Evolutionary conservation across 1,140 invertebrate genomes (phyloP), one percentile per base, ranked within the genome.

Genomic region (Laupala kohalensis): DNA sequence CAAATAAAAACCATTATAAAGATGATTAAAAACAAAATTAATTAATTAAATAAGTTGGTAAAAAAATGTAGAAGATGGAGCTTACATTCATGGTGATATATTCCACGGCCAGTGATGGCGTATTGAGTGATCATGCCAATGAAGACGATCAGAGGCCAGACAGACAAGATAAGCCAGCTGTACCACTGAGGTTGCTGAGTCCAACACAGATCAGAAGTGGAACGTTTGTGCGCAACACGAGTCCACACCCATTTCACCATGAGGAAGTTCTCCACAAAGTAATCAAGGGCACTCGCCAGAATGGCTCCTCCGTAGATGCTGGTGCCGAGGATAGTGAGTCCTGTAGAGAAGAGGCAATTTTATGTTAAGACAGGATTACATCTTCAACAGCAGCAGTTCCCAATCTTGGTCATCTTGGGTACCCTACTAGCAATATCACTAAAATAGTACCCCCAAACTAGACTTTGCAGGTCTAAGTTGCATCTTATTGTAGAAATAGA

Each of bases 291-390:
- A 23, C 84, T 84, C 2, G 90, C 84, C 74, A 92, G 85, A 29
- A 92, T 84, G 9, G 90, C 89, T 30, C 88, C 89, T 27, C 92
- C 92, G 74, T 91, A 90, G 15, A 92, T 82, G 75, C 86, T 87
- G 9, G 90, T 91, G n/a, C 90, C 89, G 64, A 92, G 79, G 75
- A 92, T 89, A 28, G 90, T 92, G 53, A 90, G 78, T 72, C 84
- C 85, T 90, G 84, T 64, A 80, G n/a, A n/a, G n/a, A n/a, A n/a
- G n/a, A n/a, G n/a, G n/a, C n/a, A n/a, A n/a, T n/a, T n/a, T n/a
- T n/a, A n/a, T n/a, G n/a, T n/a, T n/a, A n/a, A n/a, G n/a, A n/a
- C n/a, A n/a, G n/a, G n/a, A n/a, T n/a, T n/a, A n/a, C n/a, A n/a
- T n/a, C n/a, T n/a, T n/a, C n/a, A n/a, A n/a, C n/a, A n/a, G n/a